Evolutionary conservation across 1,140 invertebrate genomes (phyloP), one percentile per base, ranked within the genome.

Genomic region (Drosophila setifemur): DNA sequence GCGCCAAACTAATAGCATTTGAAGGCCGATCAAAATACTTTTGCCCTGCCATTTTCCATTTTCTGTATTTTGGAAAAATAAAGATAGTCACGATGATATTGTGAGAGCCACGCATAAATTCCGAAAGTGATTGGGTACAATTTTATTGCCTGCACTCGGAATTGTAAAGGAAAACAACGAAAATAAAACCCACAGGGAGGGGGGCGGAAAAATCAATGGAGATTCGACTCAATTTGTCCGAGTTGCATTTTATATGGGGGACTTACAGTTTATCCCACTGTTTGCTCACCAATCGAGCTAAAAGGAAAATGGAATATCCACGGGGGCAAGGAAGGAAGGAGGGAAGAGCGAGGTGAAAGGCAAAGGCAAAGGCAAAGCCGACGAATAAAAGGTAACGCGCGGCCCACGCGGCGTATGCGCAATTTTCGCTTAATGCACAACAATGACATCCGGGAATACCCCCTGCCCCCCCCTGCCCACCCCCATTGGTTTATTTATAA

Each of bases 141-240:
- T 64, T 64, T 64, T 63, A 64, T 64, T 40, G 48, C 44, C 35
- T 78, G 74, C 75, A 73, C 44, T 68, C 49, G 54, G n/a, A 61
- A 73, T 78, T 68, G 75, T 53, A 55, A 54, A 77, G 50, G 28
- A 73, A 73, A 68, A 66, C 47, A 48, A 14, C 31, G 0, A n/a
- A n/a, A n/a, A n/a, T n/a, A n/a, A n/a, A n/a, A n/a, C n/a, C n/a
- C n/a, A n/a, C n/a, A n/a, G n/a, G n/a, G 0, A 8, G 14, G 18
- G 28, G 35, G 14, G 11, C 9, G 25, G 6, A 48, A 63, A 63
- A 16, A 42, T 31, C 28, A 29, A 45, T 33, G 35, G 39, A 43
- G 31, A 63, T 64, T 49, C 57, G 26, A 64, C 58, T 64, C 58
- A 29, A 64, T 64, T 64, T 64, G 60, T 16, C 12, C 31, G 33